Conservation (phyloP, 2,888 invertebrate species). For the Sphecodes monilicornis region DNA sequence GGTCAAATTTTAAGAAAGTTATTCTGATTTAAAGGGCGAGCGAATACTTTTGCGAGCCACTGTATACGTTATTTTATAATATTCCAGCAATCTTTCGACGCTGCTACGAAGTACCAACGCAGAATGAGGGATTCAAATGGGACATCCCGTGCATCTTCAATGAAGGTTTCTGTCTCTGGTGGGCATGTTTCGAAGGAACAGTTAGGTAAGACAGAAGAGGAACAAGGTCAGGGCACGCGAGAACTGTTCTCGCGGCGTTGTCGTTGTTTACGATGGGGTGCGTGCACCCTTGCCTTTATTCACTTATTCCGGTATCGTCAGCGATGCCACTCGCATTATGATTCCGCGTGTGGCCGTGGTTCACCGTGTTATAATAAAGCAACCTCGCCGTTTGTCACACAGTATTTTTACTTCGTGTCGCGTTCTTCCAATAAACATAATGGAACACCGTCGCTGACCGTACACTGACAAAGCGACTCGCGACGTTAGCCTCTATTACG, state of each 20-base stretch:
- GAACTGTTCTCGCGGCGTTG: not conserved
- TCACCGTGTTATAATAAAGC: conserved; percentile 49
- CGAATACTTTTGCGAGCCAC: too few relatives aligned
- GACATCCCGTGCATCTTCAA: not conserved
- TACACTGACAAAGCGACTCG: conserved; percentile 25
- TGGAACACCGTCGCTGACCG: conserved; percentile 42
- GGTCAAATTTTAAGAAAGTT: too few relatives aligned
- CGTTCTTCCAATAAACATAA: conserved; percentile 58
- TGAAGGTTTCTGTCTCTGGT: not conserved
- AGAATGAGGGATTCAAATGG: not conserved
- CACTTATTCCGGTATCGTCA: conserved; percentile 44
- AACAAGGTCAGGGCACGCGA: not conserved
- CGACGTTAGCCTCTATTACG: conserved; percentile 46
- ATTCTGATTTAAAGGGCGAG: too few relatives aligned
- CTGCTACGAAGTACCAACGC: not conserved
- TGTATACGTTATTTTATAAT: too few relatives aligned
- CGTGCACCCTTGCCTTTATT: conserved; percentile 29
- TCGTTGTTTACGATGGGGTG: conserved; percentile 28
- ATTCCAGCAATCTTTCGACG: not conserved
- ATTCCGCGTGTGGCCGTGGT: conserved; percentile 17
- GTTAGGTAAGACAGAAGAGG: not conserved
- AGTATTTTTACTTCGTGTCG: conserved; percentile 19
- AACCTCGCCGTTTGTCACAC: conserved; percentile 28
- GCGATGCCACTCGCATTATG: conserved; percentile 38
- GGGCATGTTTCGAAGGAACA: not conserved